Base-by-base conservation (phyloP, 2,113 vertebrate species). In the Syrmaticus mikado region DNA sequence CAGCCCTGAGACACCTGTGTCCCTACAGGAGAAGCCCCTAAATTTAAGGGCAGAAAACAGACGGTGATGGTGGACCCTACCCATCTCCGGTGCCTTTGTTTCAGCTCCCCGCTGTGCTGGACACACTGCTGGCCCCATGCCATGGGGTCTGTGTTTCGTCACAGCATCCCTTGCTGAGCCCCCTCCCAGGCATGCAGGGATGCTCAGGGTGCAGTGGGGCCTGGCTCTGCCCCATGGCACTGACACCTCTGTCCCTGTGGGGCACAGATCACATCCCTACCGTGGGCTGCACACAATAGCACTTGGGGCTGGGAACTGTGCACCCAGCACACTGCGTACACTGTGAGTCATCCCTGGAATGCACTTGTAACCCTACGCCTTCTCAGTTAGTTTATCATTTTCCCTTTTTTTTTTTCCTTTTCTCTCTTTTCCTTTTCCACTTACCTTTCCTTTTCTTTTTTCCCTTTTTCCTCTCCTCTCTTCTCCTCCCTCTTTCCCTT, bases 131-230 rank as follows among this genome's bases (percentile, higher is more conserved):
- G 87, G 90, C 84, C 52, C 13, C 0, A 0, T 30, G 94, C 82
- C 66, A 13, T 6, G 1, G n/a, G 50, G 2, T n/a, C 87, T 91
- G 94, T 40, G 28, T 30, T 93, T 71, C 5, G 12, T 95, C 92
- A 79, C 5, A 0, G 38, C 8, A 1, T 13, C 52, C 43, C n/a
- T n/a, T 13, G 17, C 38, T 19, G 68, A 48, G 83, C 55, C 8
- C 8, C 62, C 10, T 21, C 46, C 30, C 11, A 27, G 20, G 19
- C 0, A 0, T 40, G n/a, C 53, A 1, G 64, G 70, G 57, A 3
- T 24, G 28, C 30, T 6, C 0, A 0, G 11, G 66, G 61, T 40
- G 40, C 68, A 36, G 36, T 0, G 0, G 79, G 62, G 36, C 8
- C 85, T 38, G 22, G 21, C 32, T 48, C 10, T 13, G 21, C 43